Conservation (phyloP, 37 sponge, comb jelly and placozoan genomes). For the Aplysina aerophoba region DNA sequence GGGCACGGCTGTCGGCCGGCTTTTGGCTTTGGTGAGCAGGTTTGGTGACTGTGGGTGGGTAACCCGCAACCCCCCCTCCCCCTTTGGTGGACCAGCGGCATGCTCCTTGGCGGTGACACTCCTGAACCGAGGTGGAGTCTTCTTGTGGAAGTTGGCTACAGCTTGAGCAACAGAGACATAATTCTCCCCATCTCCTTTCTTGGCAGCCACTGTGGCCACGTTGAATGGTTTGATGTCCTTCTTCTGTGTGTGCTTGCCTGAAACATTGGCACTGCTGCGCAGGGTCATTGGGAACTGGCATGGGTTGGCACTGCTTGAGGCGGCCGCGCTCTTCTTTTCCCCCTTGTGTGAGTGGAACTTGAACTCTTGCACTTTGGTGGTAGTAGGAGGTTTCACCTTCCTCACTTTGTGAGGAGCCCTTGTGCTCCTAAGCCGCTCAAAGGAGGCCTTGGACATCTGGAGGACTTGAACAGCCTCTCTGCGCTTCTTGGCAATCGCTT, state of each 20-base stretch:
- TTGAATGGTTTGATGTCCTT: constrained; percentile 64
- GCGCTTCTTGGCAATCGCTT: constrained; percentile 54
- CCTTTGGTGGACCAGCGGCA: neutral
- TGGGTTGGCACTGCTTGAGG: neutral
- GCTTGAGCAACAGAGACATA: constrained; percentile 54
- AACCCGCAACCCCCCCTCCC: constrained; percentile 7
- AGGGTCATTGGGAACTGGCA: constrained; percentile 47
- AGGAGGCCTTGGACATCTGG: constrained; percentile 52
- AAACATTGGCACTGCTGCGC: neutral
- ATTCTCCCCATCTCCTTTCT: neutral
- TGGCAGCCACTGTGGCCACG: constrained; percentile 32
- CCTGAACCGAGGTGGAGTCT: constrained; percentile 70
- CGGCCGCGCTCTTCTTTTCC: constrained; percentile 1
- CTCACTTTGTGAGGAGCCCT: constrained; percentile 37
- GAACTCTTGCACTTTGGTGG: constrained; percentile 64
- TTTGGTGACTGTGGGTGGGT: constrained; percentile 70
- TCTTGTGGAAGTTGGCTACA: constrained; percentile 52
- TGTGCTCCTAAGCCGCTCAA: constrained; percentile 40
- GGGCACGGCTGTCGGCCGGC: constrained; percentile 37
- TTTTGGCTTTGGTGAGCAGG: constrained; percentile 46
- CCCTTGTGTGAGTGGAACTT: constrained; percentile 42
- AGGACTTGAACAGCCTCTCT: constrained; percentile 49
- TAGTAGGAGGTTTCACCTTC: neutral
- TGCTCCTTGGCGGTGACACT: neutral
- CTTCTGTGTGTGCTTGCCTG: constrained; percentile 20